Evolutionary conservation across 2,113 vertebrate genomes (phyloP).

Genomic region (Toxotes jaculatrix): DNA sequence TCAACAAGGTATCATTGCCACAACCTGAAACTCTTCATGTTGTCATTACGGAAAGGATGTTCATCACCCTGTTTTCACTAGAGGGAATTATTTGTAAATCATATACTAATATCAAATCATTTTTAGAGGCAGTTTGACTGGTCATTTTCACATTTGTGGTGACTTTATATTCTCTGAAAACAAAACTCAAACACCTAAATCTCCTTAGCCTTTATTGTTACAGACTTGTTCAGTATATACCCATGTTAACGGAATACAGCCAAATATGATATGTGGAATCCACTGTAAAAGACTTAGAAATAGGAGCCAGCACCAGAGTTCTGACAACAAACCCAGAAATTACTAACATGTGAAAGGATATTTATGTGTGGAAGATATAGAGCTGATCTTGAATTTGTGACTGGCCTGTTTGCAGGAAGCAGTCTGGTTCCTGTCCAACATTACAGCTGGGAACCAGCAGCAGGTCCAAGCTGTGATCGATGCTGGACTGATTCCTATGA

Average conservation of each 20-base stretch:
- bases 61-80: no score
- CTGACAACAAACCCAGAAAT: neutral
- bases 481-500: conserved; percentile 98
- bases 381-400: conserved; percentile 35
- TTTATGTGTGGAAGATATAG: neutral
- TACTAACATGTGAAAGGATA: neutral
- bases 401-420: conserved; percentile 89
- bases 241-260: neutral
- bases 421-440: conserved; percentile 99
- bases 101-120: neutral
- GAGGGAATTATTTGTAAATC: neutral
- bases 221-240: neutral
- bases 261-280: neutral
- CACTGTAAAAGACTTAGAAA: neutral
- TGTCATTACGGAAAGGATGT: no score
- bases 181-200: neutral
- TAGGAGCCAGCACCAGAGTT: neutral
- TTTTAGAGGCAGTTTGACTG: neutral
- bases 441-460: conserved; percentile 99
- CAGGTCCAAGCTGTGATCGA: conserved; percentile 99
- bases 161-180: neutral
- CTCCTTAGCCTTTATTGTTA: neutral
- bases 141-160: no score
- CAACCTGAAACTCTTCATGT: neutral
- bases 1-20: conserved; percentile 91